phyloP scores from a whole-genome alignment of 2,888 invertebrate species.

The Leucophenga montana region DNA sequence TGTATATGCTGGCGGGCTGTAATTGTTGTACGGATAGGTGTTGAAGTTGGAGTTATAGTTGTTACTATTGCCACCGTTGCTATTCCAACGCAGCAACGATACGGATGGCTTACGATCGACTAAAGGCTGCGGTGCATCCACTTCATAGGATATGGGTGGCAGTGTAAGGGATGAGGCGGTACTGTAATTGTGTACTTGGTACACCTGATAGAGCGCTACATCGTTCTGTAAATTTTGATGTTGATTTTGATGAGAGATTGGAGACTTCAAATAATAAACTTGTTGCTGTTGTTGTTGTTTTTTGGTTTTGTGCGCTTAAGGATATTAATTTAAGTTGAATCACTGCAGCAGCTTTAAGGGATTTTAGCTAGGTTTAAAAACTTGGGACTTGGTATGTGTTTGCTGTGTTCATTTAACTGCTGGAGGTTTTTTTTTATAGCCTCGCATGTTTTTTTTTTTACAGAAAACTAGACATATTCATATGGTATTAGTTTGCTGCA shows the following conservation, averaged over 20 bases:
- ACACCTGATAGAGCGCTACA: conserved; percentile 79
- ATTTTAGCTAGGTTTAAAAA: not conserved
- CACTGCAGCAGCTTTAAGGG: not conserved
- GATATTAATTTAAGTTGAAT: not conserved
- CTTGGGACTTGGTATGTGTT: conserved; percentile 7
- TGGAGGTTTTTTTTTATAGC: conserved; percentile 34
- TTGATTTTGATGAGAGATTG: conserved; percentile 38
- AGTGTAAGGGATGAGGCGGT: conserved; percentile 75
- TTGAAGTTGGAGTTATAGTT: conserved; percentile 36
- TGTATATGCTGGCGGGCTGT: conserved; percentile 42
- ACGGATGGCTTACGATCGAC: conserved; percentile 81
- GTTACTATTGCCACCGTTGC: conserved; percentile 49
- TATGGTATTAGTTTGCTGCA: conserved; percentile 53
- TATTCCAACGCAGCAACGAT: conserved; percentile 76
- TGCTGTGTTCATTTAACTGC: conserved; percentile 16
- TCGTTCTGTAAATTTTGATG: conserved; percentile 77
- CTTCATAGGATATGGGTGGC: conserved; percentile 77
- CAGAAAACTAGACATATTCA: conserved; percentile 69
- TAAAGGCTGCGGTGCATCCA: conserved; percentile 82
- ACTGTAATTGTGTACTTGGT: conserved; percentile 60
- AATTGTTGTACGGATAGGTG: conserved; percentile 28
- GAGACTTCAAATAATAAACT: conserved; percentile 38
- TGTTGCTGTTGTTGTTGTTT: conserved; percentile 36
- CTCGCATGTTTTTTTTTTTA: conserved; percentile 44
- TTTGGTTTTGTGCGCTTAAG: not conserved